A percentile compares a stretch with the other conserved stretches of the same genome.
phyloP scores from a whole-genome alignment of 2,797 vertebrate genomes.

The Choloepus didactylus region DNA sequence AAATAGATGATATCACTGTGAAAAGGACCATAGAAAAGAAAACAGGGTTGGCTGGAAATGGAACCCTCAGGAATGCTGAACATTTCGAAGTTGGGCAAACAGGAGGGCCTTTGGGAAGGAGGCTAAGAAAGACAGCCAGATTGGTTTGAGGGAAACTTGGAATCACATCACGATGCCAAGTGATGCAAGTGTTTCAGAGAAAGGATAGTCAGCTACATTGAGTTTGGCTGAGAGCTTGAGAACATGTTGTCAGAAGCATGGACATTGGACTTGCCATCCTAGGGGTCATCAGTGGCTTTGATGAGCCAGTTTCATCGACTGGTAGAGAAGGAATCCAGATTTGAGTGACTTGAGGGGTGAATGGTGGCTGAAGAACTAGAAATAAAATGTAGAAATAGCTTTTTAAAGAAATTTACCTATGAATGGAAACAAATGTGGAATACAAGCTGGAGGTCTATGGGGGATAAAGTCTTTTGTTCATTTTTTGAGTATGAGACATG shows the following conservation, averaged over 20 bases:
- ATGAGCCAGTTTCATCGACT: background rate
- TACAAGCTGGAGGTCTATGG: background rate
- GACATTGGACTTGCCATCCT: conserved; percentile 23
- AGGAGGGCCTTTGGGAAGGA: background rate
- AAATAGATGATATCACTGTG: conserved; percentile 45
- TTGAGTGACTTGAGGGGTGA: conserved; percentile 15
- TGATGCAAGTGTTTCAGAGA: background rate
- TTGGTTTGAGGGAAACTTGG: background rate
- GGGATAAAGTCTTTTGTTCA: background rate
- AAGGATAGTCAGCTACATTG: background rate
- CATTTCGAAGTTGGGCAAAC: conserved; percentile 20
- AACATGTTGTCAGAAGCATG: conserved; percentile 23
- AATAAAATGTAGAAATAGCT: background rate
- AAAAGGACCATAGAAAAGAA: background rate
- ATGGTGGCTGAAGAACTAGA: background rate
- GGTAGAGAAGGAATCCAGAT: background rate
- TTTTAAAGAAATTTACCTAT: conserved; percentile 1
- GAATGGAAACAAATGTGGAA: background rate
- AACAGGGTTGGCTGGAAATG: background rate
- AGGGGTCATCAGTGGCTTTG: background rate
- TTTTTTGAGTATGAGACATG: conserved; percentile 15
- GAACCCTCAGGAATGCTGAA: background rate
- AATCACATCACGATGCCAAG: background rate
- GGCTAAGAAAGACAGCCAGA: background rate
- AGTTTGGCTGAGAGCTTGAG: conserved; percentile 22